A percentile compares a stretch with the other conserved stretches of the same genome.
Evolutionary conservation across 1,140 invertebrate genomes (phyloP).

Genomic region (Manduca sexta): DNA sequence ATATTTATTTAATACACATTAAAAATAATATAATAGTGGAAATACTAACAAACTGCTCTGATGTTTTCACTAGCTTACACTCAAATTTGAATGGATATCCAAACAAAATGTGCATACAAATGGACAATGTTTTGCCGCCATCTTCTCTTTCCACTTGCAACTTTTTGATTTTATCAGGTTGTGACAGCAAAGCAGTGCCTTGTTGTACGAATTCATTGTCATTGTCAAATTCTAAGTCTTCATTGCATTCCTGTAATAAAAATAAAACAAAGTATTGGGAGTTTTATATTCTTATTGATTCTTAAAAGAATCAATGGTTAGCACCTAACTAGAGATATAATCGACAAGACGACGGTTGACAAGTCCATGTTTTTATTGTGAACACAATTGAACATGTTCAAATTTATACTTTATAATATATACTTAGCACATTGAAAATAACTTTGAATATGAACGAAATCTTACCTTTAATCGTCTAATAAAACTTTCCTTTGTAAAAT

Average conservation of each 20-base stretch:
- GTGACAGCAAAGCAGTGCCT: slow-evolving; percentile 30
- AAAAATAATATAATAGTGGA: neutral
- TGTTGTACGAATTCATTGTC: slow-evolving; percentile 30
- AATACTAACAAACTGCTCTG: slow-evolving; percentile 39
- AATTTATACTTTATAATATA: slow-evolving; percentile 12
- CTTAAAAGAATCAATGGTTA: slow-evolving; percentile 14
- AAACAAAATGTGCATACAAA: slow-evolving; percentile 29
- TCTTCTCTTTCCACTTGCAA: slow-evolving; percentile 19
- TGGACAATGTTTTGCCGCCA: slow-evolving; percentile 15
- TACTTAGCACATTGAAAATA: slow-evolving; percentile 2
- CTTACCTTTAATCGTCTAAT: slow-evolving; percentile 18
- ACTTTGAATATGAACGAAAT: neutral
- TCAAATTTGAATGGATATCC: slow-evolving; percentile 36
- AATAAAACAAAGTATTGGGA: slow-evolving; percentile 4
- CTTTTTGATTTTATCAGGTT: slow-evolving; percentile 30
- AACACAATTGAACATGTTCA: neutral
- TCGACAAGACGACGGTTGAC: neutral
- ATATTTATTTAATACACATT: neutral
- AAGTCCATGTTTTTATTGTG: neutral
- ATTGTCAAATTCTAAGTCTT: slow-evolving; percentile 31
- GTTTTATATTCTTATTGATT: too few relatives aligned
- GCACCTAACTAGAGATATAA: neutral
- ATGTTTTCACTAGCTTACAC: slow-evolving; percentile 33
- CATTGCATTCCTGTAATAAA: slow-evolving; percentile 42
- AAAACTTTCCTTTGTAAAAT: slow-evolving; percentile 18